Percentiles rank a stretch among this genome's conserved stretches.
These are phyloP conservation scores for Epinephelus cyanopodus DNA, from an alignment of 2,113 vertebrate species.

Conservation along the genomic window DNA sequence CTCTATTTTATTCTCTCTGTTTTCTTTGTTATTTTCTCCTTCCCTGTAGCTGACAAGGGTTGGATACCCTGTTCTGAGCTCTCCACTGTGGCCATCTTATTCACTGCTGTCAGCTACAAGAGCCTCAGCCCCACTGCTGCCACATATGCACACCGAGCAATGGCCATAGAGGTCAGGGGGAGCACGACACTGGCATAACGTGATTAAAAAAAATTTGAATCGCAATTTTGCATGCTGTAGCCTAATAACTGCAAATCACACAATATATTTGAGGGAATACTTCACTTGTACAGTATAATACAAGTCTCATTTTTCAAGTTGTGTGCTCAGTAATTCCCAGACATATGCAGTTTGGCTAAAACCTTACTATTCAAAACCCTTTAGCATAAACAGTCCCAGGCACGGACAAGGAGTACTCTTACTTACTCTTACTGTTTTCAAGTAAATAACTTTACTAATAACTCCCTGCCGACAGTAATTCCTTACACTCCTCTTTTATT, in stretches of 20 bases:
- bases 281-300: no score
- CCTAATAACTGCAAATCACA: background rate
- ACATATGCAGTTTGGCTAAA: no score
- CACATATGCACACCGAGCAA: slow-evolving; percentile 88
- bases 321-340: no score
- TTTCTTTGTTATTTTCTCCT: slow-evolving; percentile 95
- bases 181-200: background rate
- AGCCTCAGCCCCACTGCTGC: slow-evolving; percentile 90
- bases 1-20: slow-evolving; percentile 94
- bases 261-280: background rate
- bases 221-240: background rate
- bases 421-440: no score
- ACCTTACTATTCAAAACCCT: no score
- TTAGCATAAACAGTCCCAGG: no score
- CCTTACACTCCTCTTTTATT: no score
- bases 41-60: slow-evolving; percentile 92
- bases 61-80: slow-evolving; percentile 97
- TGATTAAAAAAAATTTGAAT: background rate
- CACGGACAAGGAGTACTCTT: no score
- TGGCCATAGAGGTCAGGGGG: slow-evolving; percentile 88
- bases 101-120: slow-evolving; percentile 92
- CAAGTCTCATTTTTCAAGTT: no score
- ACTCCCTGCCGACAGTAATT: no score
- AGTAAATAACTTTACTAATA: no score
- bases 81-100: slow-evolving; percentile 91